phyloP scores from a whole-genome alignment of 2,113 vertebrate genomes.

The Passer domesticus region DNA sequence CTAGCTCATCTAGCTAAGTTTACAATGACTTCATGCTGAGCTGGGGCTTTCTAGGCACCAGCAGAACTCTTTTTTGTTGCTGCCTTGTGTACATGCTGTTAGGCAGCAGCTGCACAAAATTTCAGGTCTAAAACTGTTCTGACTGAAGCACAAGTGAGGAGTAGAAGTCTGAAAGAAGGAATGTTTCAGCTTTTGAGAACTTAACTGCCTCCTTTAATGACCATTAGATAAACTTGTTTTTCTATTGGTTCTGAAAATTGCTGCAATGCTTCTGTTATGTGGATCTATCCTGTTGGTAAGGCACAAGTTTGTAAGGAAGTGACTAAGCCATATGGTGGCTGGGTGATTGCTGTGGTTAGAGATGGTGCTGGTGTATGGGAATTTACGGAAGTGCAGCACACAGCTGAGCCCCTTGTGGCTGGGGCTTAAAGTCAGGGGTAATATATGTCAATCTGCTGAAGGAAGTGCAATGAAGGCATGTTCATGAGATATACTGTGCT shows the following conservation, averaged over 20 bases:
- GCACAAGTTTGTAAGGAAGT: background rate
- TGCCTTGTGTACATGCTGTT: background rate
- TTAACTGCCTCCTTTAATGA: background rate
- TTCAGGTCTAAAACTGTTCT: background rate
- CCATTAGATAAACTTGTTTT: background rate
- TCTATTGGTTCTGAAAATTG: background rate
- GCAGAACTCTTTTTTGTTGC: constrained; percentile 5
- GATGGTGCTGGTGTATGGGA: background rate
- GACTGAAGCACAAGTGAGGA: background rate
- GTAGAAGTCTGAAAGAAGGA: background rate
- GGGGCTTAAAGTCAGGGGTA: background rate
- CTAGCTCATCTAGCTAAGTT: background rate
- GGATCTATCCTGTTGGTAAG: background rate
- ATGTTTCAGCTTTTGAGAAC: background rate
- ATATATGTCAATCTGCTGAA: background rate
- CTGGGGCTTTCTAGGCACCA: background rate
- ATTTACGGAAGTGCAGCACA: background rate
- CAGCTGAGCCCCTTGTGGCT: background rate
- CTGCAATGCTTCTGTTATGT: background rate
- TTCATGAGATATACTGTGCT: background rate
- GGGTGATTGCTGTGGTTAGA: background rate
- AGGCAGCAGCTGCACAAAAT: background rate
- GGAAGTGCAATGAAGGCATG: background rate
- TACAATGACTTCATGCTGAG: background rate
- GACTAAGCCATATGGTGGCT: background rate